These are phyloP conservation scores for Sphenodon punctatus DNA, from an alignment of 2,797 vertebrate genomes.

Conservation along the genomic window DNA sequence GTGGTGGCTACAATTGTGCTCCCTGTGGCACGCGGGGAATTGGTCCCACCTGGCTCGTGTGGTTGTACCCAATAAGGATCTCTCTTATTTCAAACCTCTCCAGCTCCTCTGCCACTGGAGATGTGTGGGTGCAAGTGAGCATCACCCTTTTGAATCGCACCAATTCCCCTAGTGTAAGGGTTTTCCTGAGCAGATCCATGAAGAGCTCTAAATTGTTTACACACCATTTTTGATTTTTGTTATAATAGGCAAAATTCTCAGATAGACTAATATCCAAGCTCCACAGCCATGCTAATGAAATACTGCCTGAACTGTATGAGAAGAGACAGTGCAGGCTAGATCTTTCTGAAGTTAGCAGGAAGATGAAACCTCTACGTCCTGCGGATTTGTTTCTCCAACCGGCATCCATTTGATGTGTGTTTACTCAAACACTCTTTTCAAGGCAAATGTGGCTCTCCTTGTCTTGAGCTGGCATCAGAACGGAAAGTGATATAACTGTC, in stretches of 20 bases:
- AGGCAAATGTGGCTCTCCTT: neutral
- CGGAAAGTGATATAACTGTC: neutral
- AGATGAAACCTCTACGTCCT: neutral
- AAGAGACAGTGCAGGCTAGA: neutral
- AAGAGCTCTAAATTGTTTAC: neutral
- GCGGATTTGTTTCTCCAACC: neutral
- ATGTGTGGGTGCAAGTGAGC: neutral
- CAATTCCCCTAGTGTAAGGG: no score
- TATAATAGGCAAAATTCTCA: neutral
- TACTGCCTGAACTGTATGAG: neutral
- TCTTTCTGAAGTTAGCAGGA: neutral
- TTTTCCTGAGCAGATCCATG: no score
- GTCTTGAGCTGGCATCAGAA: neutral
- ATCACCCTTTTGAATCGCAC: neutral
- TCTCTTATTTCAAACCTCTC: fast-evolving
- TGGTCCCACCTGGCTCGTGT: no score
- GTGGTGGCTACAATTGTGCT: no score
- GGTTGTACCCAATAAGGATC: neutral
- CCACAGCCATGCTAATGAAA: neutral
- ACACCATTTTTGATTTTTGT: neutral
- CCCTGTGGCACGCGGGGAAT: no score
- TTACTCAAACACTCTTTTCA: neutral
- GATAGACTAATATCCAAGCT: neutral
- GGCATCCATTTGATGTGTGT: neutral
- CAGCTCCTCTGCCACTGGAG: neutral